These are phyloP conservation scores for Gobio occitaniae DNA, from an alignment of 2,797 vertebrate species.

Conservation along the genomic window DNA sequence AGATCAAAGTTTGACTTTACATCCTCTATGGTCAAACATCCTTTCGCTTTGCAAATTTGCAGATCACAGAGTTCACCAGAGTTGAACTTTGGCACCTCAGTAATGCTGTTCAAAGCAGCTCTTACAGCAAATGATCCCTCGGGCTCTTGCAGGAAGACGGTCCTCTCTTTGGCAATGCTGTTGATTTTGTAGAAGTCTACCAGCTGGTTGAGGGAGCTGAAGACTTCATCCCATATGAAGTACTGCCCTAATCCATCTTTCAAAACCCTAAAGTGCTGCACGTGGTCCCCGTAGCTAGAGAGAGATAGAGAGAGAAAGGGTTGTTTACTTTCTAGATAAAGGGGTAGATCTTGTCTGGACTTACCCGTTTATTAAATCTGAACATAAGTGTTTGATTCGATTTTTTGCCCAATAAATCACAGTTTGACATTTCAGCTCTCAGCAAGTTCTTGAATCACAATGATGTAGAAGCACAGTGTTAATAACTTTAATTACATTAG, in stretches of 20 bases:
- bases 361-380: not conserved
- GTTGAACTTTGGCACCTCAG: slow-evolving; percentile 11
- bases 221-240: slow-evolving; percentile 94
- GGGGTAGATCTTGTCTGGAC: not conserved
- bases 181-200: slow-evolving; percentile 93
- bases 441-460: slow-evolving; percentile 1
- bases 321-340: slow-evolving; percentile 16
- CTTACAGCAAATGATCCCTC: slow-evolving; percentile 73
- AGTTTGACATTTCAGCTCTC: slow-evolving; percentile 23
- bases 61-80: slow-evolving; percentile 32
- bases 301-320: not conserved
- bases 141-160: slow-evolving; percentile 86
- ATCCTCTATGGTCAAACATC: not conserved
- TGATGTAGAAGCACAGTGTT: not conserved
- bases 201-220: slow-evolving; percentile 93
- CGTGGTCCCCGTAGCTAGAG: slow-evolving; percentile 87
- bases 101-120: not conserved
- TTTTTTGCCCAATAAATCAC: slow-evolving; percentile 16
- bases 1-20: not conserved
- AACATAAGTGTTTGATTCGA: slow-evolving; percentile 28
- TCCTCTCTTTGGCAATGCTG: slow-evolving; percentile 88
- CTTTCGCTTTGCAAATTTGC: not conserved
- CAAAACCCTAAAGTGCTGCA: slow-evolving; percentile 96
- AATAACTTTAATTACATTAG: slow-evolving; percentile 38
- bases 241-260: slow-evolving; percentile 87